A percentile compares a stretch with the other conserved stretches of the same genome.
Conservation (phyloP, 1,140 invertebrate species). For the Spodoptera litura region DNA sequence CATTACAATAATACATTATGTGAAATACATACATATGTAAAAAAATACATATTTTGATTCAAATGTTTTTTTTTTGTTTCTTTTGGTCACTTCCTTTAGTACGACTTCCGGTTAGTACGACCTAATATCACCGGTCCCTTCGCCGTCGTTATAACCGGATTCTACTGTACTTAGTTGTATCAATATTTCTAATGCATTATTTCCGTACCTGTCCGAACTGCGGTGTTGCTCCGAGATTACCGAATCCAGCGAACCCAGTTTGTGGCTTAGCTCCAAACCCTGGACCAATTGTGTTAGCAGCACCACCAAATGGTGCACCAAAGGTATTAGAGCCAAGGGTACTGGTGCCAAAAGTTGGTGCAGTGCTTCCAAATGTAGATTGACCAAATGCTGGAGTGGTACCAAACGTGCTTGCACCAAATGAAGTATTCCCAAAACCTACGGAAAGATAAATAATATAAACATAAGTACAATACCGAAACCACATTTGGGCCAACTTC, state of each 20-base stretch:
- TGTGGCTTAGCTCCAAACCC: slow-evolving; percentile 83
- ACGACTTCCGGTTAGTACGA: too few relatives aligned
- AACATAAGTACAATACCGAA: neutral
- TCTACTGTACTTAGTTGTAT: too few relatives aligned
- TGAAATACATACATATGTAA: too few relatives aligned
- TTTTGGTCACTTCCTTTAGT: too few relatives aligned
- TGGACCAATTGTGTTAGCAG: slow-evolving; percentile 66
- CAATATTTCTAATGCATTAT: too few relatives aligned
- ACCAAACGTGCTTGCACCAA: slow-evolving; percentile 72
- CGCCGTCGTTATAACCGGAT: too few relatives aligned
- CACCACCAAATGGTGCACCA: slow-evolving; percentile 76
- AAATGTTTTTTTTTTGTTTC: too few relatives aligned
- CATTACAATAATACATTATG: too few relatives aligned
- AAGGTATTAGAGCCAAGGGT: slow-evolving; percentile 68
- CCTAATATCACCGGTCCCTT: too few relatives aligned
- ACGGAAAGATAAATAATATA: slow-evolving; percentile 41
- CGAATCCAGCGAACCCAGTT: slow-evolving; percentile 85
- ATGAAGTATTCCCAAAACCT: slow-evolving; percentile 73
- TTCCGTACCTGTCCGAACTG: slow-evolving; percentile 67
- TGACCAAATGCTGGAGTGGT: slow-evolving; percentile 48
- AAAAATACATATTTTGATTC: too few relatives aligned
- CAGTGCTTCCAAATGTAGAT: slow-evolving; percentile 51
- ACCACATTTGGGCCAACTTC: too few relatives aligned
- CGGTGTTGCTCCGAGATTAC: slow-evolving; percentile 67
- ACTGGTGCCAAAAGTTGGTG: slow-evolving; percentile 73